Percentiles rank a stretch among this genome's conserved stretches.
Evolutionary conservation across 1,140 invertebrate species (phyloP).

Genomic region (Mycetomoellerius zeteki): DNA sequence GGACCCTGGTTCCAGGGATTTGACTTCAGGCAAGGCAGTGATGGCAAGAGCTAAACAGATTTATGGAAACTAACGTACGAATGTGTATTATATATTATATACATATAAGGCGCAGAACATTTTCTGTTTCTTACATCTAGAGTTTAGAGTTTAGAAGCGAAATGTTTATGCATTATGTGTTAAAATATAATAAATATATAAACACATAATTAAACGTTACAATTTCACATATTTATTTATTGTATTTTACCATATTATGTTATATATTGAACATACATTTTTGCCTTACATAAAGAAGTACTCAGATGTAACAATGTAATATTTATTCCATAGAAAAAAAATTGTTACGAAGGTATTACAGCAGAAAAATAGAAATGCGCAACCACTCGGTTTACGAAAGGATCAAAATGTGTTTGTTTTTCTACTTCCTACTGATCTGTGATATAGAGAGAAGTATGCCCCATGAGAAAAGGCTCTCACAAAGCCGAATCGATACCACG

Average conservation of each 20-base stretch:
- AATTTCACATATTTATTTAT: neutral
- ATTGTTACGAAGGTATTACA: conserved; percentile 5
- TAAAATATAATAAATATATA: neutral
- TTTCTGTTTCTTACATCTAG: conserved; percentile 5
- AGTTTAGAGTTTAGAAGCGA: neutral
- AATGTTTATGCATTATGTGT: neutral
- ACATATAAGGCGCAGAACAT: neutral
- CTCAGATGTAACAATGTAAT: neutral
- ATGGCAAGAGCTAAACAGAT: conserved; percentile 60
- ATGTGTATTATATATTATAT: neutral
- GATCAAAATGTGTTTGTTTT: conserved; percentile 30
- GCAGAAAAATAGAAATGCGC: conserved; percentile 14
- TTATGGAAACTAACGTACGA: conserved; percentile 51
- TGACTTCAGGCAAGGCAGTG: conserved; percentile 63
- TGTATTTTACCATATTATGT: neutral
- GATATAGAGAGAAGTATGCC: conserved; percentile 28
- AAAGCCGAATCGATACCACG: conserved; percentile 58
- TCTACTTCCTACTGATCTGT: conserved; percentile 17
- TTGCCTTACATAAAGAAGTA: neutral
- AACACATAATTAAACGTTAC: conserved; percentile 8
- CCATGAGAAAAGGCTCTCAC: conserved; percentile 35
- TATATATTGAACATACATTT: neutral
- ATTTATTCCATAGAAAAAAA: neutral
- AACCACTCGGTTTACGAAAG: neutral
- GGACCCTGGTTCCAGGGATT: conserved; percentile 73